Percentiles rank a stretch among this genome's conserved stretches.
phyloP scores from a whole-genome alignment of 2,888 invertebrate species.

The Catonia carolina region DNA sequence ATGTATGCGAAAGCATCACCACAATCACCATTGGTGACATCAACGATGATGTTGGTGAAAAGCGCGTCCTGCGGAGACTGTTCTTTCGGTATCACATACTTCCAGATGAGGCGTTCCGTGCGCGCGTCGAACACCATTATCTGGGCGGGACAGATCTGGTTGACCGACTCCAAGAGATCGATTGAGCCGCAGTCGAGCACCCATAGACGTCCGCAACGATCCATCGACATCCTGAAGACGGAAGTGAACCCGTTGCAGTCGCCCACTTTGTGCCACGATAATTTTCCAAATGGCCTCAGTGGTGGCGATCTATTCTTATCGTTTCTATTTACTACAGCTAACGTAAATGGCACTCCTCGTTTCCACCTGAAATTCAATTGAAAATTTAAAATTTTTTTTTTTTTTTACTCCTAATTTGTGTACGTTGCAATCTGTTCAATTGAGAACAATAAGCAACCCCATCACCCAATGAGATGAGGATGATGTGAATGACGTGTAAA shows the following conservation, averaged over 20 bases:
- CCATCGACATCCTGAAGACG: constrained; percentile 44
- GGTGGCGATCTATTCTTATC: constrained; percentile 57
- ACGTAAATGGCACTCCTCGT: constrained; percentile 63
- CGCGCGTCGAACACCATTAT: constrained; percentile 65
- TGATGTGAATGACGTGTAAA: too few species aligned
- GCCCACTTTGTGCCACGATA: constrained; percentile 56
- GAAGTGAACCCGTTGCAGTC: constrained; percentile 55
- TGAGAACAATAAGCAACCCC: too few species aligned
- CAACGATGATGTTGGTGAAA: constrained; percentile 70
- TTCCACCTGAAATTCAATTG: constrained; percentile 55
- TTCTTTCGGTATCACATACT: constrained; percentile 55
- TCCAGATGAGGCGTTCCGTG: constrained; percentile 60
- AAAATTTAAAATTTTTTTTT: too few species aligned
- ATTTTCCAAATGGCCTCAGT: constrained; percentile 70
- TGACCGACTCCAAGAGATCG: constrained; percentile 50
- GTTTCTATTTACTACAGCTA: constrained; percentile 64
- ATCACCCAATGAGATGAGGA: too few species aligned
- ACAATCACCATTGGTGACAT: constrained; percentile 57
- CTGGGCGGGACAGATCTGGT: constrained; percentile 52
- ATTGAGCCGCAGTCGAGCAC: constrained; percentile 67
- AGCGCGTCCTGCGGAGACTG: constrained; percentile 54
- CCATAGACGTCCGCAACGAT: constrained; percentile 71
- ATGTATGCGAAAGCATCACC: constrained; percentile 65
- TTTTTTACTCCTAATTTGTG: too few species aligned
- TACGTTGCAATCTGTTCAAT: too few species aligned